phyloP scores from a whole-genome alignment of 2,797 vertebrate species.

The Rhincodon typus region DNA sequence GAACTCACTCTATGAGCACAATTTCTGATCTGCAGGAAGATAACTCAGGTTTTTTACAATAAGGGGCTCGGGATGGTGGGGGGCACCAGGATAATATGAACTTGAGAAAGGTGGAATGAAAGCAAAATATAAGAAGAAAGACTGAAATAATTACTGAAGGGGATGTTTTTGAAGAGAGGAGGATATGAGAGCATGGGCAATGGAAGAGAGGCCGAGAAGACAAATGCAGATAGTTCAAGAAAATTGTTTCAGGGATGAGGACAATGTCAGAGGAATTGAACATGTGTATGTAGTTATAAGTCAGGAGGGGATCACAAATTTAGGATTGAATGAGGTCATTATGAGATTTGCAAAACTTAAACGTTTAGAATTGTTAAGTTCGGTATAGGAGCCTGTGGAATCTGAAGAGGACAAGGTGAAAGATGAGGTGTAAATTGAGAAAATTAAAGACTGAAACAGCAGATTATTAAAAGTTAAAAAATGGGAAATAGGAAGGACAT shows the following conservation, averaged over 20 bases:
- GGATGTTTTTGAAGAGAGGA: neutral
- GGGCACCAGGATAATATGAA: neutral
- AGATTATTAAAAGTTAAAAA: neutral
- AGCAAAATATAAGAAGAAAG: too few relatives aligned
- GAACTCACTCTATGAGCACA: neutral
- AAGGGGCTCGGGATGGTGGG: neutral
- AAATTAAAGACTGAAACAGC: neutral
- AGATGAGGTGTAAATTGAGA: neutral
- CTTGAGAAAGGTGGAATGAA: neutral
- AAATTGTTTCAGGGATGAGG: neutral
- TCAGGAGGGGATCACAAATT: neutral
- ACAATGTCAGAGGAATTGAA: neutral
- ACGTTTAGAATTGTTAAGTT: neutral
- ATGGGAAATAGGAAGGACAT: neutral
- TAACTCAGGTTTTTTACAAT: neutral
- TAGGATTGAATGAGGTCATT: neutral
- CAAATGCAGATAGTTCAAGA: too few relatives aligned
- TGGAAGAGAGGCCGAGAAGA: neutral
- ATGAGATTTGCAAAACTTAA: neutral
- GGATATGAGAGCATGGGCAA: neutral
- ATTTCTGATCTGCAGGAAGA: neutral
- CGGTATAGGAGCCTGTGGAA: neutral
- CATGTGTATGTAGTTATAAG: neutral
- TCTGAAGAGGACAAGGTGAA: neutral
- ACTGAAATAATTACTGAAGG: neutral